Percentiles rank a stretch among this genome's conserved stretches.
These are phyloP conservation scores for Coenonympha arcania DNA, from an alignment of 2,888 invertebrate genomes.

Conservation along the genomic window DNA sequence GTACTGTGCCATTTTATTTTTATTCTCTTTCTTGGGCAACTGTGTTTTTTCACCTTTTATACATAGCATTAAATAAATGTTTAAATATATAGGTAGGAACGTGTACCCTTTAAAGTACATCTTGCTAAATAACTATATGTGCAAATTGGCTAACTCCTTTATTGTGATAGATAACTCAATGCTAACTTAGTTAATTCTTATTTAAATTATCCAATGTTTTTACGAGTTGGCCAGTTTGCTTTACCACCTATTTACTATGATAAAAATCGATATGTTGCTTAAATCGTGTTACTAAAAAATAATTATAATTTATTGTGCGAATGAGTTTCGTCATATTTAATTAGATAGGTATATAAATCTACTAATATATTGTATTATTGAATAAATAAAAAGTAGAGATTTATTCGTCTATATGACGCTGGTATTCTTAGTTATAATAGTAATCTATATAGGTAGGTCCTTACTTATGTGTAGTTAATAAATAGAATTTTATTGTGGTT, in stretches of 20 bases:
- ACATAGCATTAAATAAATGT: slow-evolving; percentile 15
- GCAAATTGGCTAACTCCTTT: neutral
- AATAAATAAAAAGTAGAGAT: slow-evolving; percentile 42
- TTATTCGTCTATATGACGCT: slow-evolving; percentile 69
- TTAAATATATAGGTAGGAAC: no score
- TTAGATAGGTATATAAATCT: no score
- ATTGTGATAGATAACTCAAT: neutral
- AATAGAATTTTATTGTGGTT: slow-evolving; percentile 36
- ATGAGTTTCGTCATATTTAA: slow-evolving; percentile 59
- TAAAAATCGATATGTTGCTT: slow-evolving; percentile 36
- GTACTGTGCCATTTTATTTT: slow-evolving; percentile 25
- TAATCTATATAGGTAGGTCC: slow-evolving; percentile 36
- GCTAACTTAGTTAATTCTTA: no score
- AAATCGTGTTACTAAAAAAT: slow-evolving; percentile 40
- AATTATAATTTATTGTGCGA: slow-evolving; percentile 54
- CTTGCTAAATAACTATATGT: no score
- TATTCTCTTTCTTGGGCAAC: slow-evolving; percentile 48
- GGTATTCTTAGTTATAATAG: slow-evolving; percentile 62
- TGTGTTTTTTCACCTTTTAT: slow-evolving; percentile 34
- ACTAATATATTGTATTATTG: slow-evolving; percentile 31
- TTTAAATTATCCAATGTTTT: no score
- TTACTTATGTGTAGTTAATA: slow-evolving; percentile 43
- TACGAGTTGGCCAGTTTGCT: neutral
- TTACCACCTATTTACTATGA: neutral
- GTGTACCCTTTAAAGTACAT: no score